Conservation (phyloP, 2,888 invertebrate species). For the Trypoxylon attenuatum region DNA sequence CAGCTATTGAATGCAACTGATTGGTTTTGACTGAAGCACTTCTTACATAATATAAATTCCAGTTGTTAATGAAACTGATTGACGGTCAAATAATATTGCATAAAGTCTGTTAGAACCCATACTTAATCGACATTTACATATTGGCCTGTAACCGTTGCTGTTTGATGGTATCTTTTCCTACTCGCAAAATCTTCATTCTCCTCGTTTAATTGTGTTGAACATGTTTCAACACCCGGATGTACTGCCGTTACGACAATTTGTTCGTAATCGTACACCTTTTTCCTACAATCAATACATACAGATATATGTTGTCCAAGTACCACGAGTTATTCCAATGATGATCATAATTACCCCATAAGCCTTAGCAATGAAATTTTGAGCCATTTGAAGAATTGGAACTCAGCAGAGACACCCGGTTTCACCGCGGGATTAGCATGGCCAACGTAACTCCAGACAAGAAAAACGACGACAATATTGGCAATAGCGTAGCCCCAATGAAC, state of each 20-base stretch:
- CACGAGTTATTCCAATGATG: background rate
- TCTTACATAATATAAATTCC: too few species aligned
- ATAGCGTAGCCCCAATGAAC: slow-evolving; percentile 96
- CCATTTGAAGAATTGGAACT: slow-evolving; percentile 89
- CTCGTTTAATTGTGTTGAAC: slow-evolving; percentile 92
- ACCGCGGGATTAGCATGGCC: slow-evolving; percentile 96
- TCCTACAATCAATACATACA: slow-evolving; percentile 75
- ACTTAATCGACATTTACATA: slow-evolving; percentile 76
- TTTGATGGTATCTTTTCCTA: slow-evolving; percentile 94
- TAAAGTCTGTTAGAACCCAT: background rate
- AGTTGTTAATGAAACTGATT: too few species aligned
- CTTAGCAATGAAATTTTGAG: slow-evolving; percentile 83
- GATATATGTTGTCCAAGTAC: background rate
- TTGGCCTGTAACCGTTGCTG: slow-evolving; percentile 86
- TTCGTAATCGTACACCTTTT: slow-evolving; percentile 87
- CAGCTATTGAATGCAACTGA: background rate
- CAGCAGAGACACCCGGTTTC: slow-evolving; percentile 91
- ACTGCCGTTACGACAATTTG: slow-evolving; percentile 90
- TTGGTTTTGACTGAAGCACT: background rate
- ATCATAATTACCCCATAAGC: slow-evolving; percentile 82
- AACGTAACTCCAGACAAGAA: slow-evolving; percentile 94
- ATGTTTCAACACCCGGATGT: slow-evolving; percentile 86
- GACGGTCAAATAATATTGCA: too few species aligned
- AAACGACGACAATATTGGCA: slow-evolving; percentile 86
- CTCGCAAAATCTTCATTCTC: slow-evolving; percentile 97